Base-by-base conservation (phyloP, 2,113 vertebrate species). In the Oxygymnocypris stewartii region DNA sequence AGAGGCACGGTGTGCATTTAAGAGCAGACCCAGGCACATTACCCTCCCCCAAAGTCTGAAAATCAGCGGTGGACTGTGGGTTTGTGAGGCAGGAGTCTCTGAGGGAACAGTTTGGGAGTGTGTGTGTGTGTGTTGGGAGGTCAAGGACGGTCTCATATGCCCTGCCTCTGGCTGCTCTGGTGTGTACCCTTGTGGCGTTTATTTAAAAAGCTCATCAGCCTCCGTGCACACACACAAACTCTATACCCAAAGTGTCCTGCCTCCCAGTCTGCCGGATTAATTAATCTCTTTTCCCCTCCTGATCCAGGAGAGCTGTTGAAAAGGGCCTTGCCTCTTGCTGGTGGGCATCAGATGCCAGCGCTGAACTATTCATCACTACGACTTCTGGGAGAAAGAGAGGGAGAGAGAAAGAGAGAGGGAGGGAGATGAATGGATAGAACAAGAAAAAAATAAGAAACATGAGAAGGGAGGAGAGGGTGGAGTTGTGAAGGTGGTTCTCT, bases 311-410 rank as follows among this genome's bases (percentile, higher is more conserved):
- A 94, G 93, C 89, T 90, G 90, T 90, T 91, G 93, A 92, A 93
- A 88, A 54, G 90, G 91, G 91, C 91, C 89, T 86, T 87, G 89
- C 90, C 89, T 93, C 92, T 94, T 16, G 93, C 94, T 93, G 91
- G 92, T 93, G 92, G 94, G 93, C 93, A 93, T 90, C 44, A 92
- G 92, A 92, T 92, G 93, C 92, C 92, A 91, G 90, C 69, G 42
- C 89, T 91, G 89, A 47, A 92, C 92, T 91, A 94, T 95, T 94
- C 93, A 94, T 94, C 95, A 96, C 92, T 42, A 84, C 90, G 93
- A 93, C 93, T 94, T 91, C 92, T 91, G 91, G 89, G 86, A 84
- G 51, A 12, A 82, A 91, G 87, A 90, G 84, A 14, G 85, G 86
- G 54, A 20, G 74, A 75, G 75, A 37, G 85, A 84, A 49, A 11